These are phyloP conservation scores for Ptilorrhoa leucosticta DNA, from an alignment of 2,113 vertebrate genomes.

Conservation along the genomic window DNA sequence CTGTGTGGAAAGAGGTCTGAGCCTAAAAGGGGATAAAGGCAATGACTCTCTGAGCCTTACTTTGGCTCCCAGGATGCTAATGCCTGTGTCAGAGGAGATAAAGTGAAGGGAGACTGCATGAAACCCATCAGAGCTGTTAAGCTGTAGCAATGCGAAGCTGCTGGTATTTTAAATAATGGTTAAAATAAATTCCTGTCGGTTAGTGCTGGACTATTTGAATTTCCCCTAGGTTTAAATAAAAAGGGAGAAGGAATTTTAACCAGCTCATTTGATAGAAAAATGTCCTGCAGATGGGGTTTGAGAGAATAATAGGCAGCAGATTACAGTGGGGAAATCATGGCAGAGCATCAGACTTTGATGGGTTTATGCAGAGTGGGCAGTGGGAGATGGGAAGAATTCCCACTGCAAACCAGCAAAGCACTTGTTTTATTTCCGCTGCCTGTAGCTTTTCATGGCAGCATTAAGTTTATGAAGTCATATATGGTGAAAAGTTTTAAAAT, in stretches of 20 bases:
- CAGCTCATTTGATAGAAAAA: constrained; percentile 9
- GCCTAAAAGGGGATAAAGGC: background rate
- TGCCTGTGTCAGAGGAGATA: background rate
- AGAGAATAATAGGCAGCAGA: background rate
- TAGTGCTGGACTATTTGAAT: background rate
- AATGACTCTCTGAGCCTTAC: background rate
- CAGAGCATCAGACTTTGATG: background rate
- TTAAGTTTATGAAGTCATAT: background rate
- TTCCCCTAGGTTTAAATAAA: background rate
- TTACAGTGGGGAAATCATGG: background rate
- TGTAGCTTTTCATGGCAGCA: background rate
- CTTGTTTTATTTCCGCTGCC: background rate
- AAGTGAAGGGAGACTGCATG: background rate
- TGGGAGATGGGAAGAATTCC: background rate
- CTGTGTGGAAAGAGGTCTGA: background rate
- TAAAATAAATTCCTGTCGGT: background rate
- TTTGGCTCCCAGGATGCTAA: background rate
- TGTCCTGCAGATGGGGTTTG: background rate
- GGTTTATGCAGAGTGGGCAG: background rate
- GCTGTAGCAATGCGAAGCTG: background rate
- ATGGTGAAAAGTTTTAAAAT: background rate
- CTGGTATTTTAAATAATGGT: constrained; percentile 1
- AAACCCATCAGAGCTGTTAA: background rate
- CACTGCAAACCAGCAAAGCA: background rate
- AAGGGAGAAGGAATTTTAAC: constrained; percentile 17